Evolutionary conservation across 2,113 vertebrate genomes (phyloP), one percentile per base, ranked within the genome.

Genomic region (Neogale vison): DNA sequence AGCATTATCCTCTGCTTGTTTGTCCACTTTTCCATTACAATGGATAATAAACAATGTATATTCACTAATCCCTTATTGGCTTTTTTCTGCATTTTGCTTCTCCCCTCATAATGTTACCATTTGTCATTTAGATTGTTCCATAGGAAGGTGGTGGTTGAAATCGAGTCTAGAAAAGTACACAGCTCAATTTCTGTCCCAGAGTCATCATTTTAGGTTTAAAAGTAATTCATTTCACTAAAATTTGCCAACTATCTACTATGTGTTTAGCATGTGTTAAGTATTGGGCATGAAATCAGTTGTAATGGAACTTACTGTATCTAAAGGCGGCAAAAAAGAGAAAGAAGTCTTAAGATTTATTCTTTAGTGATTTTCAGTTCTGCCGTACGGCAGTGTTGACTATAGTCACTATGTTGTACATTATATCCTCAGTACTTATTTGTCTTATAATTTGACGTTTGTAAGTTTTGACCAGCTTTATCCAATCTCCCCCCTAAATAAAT

Each of bases 351-450:
- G 31, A 6, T 29, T 65, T 65, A 47, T 11, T 39, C 23, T 65
- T 20, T 90, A 50, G 23, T 18, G 18, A 29, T 45, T 79, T 90
- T 14, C 42, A 47, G 1, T 11, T n/a, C 18, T 13, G 1, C 9
- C 21, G 6, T 2, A n/a, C 4, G 21, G 21, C 42, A 8, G 24
- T 29, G 15, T n/a, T 6, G 29, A 12, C 42, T 14, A 1, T 1
- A 26, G 13, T n/a, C 21, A 17, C 45, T 6, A 1, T 20, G 31
- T 23, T 13, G 39, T 13, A 5, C 39, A 0, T 4, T 17, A 42
- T 23, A n/a, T 26, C 39, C 88, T 47, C 71, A 18, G 29, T 6
- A 15, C 20, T 29, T 4, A 23, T 14, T 39, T 59, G 21, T 17
- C 36, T n/a, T 24, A 26, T 47, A 47, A 47, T 15, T 8, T 0